Base-by-base conservation (phyloP, 2,797 vertebrate species). In the Todus mexicanus region DNA sequence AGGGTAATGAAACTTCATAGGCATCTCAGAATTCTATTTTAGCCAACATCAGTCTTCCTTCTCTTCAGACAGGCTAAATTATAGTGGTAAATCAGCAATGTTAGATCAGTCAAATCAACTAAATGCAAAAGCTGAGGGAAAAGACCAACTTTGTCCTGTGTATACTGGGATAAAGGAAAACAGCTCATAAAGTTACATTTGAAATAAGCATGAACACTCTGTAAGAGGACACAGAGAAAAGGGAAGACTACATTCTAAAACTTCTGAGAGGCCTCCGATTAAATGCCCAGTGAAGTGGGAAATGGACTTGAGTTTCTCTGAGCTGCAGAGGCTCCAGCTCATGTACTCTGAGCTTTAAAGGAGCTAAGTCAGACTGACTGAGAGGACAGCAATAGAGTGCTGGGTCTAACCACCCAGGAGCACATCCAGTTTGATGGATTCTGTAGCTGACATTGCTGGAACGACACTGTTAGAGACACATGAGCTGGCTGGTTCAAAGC, bases 161-260 rank as follows among this genome's bases (percentile, higher is more conserved):
- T 59, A 51, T 31, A 54, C 72, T 53, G 87, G 87, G 59, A 96
- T 57, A 87, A 83, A 94, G 93, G 27, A 95, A 92, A 91, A 80
- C 53, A 42, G 38, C 73, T 94, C 63, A 81, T 76, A 69, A 93
- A 94, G 59, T 81, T 60, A 56, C 68, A 63, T 33, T 63, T 91
- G 89, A 92, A 87, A 75, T 83, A 90, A 91, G 90, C 73, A 85
- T 19, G 60, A 89, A 84, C 51, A 21, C 57, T 84, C 74, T 43
- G 33, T 61, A 45, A 33, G 37, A 65, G 40, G 53, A 66, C n/a
- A 50, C 43, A 60, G 15, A 18, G 84, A 93, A 73, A 81, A 85
- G 35, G 42, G 60, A 81, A 83, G 60, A 73, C 31, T 68, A 25
- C 63, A 73, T 57, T 23, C 65, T 48, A 43, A 69, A 83, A 83